Base-by-base conservation (phyloP, 2,113 vertebrate genomes). In the Copsychus sechellarum region DNA sequence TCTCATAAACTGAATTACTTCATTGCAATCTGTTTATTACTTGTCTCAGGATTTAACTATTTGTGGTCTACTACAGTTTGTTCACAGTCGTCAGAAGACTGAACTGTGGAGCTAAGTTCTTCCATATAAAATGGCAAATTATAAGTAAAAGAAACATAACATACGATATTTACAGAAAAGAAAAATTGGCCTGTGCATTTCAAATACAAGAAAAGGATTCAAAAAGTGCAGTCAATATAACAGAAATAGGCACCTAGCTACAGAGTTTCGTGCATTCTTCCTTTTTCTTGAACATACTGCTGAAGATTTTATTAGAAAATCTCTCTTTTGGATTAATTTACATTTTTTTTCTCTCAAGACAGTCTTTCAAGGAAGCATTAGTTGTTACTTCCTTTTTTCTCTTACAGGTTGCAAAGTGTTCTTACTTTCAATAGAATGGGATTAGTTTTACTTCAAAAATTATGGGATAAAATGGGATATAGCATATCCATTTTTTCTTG, bases 11-110 rank as follows among this genome's bases (percentile, higher is more conserved):
- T 72, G 34, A 91, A 88, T 86, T 87, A 88, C 56, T 92, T 95
- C 42, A 81, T 69, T 87, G 72, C 47, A 93, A 43, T 95, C n/a
- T 83, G 18, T 88, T 96, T 91, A 77, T 62, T 24, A 43, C 28
- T 91, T 74, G 34, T 65, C 47, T 70, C 78, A n/a, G 12, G 83
- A 51, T 84, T 95, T 76, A 54, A 25, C 24, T 51, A 24, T 88
- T 81, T 94, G 22, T 93, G 11, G 5, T 74, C 40, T 92, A 25
- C 57, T 22, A 45, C 48, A 54, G 31, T 70, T 95, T 81, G 25
- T 42, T 81, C 82, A 86, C 47, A 73, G 34, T 89, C 86, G 6
- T 69, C 80, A 76, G 67, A 92, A 88, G 71, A 42, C 10, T 86
- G 58, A 87, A 38, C 43, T 51, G 20, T 43, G 14, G 11, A 93